These are phyloP conservation scores for Tinea trinotella DNA, from an alignment of 2,888 invertebrate species.

Conservation along the genomic window DNA sequence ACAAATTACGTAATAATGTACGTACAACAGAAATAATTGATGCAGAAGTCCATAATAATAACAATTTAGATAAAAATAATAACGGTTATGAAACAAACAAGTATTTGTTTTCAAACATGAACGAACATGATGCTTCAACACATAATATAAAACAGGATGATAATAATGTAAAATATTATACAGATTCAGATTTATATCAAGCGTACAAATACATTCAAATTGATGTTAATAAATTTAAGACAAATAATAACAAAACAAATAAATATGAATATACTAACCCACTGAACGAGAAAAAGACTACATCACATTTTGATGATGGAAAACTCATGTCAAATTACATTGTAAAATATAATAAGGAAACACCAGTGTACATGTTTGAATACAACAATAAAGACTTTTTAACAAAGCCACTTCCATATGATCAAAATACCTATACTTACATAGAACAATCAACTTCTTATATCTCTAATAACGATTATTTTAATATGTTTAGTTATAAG, in stretches of 20 bases:
- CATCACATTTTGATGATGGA: background rate
- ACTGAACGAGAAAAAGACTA: background rate
- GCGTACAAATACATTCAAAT: no score
- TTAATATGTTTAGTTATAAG: constrained; percentile 19
- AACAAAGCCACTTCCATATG: background rate
- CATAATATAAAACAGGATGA: background rate
- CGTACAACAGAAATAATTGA: no score
- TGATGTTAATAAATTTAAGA: no score
- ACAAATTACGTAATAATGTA: background rate
- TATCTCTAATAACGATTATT: background rate
- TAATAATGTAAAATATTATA: no score
- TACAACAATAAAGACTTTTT: background rate
- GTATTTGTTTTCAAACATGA: no score
- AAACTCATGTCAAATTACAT: background rate
- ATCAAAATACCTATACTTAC: background rate
- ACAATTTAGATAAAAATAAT: no score
- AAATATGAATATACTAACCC: background rate
- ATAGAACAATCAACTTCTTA: background rate
- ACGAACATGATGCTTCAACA: no score
- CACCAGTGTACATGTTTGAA: background rate
- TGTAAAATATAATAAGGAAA: background rate
- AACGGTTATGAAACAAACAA: no score
- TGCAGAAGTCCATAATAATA: no score
- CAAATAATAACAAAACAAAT: background rate
- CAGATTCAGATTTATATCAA: no score